phyloP scores from a whole-genome alignment of 1,140 invertebrate genomes.

The Phymastichus coffea region DNA sequence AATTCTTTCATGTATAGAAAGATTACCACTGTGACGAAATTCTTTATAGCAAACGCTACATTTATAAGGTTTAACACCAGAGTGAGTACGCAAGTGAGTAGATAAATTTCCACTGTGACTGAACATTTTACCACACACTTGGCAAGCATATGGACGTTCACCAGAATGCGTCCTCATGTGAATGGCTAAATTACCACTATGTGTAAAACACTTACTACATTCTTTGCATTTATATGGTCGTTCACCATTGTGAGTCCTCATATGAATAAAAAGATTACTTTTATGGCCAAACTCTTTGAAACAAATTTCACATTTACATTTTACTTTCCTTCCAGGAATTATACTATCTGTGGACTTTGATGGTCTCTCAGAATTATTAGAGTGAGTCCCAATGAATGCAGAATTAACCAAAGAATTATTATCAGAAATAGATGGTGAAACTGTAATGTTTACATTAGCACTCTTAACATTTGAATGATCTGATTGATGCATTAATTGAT shows the following conservation, averaged over 20 bases:
- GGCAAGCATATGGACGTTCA: constrained; percentile 64
- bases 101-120: constrained; percentile 60
- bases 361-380: constrained; percentile 45
- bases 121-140: constrained; percentile 62
- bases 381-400: constrained; percentile 6
- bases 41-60: constrained; percentile 59
- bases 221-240: constrained; percentile 70
- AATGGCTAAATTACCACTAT: constrained; percentile 63
- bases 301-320: constrained; percentile 60
- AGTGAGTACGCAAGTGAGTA: constrained; percentile 61
- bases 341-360: constrained; percentile 34
- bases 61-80: constrained; percentile 59
- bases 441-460: constrained; percentile 27
- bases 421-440: constrained; percentile 22
- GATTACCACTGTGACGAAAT: constrained; percentile 60
- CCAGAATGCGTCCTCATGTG: constrained; percentile 63
- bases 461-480: constrained; percentile 29
- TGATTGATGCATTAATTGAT: constrained; percentile 28
- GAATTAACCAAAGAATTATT: constrained; percentile 11
- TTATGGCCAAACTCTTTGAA: constrained; percentile 60
- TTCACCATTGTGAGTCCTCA: constrained; percentile 67
- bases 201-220: constrained; percentile 70
- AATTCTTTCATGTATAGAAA: constrained; percentile 59
- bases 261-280: constrained; percentile 61
- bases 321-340: constrained; percentile 42